These are phyloP conservation scores for Harlomillsia oculata DNA, from an alignment of 1,140 invertebrate species.

Conservation along the genomic window DNA sequence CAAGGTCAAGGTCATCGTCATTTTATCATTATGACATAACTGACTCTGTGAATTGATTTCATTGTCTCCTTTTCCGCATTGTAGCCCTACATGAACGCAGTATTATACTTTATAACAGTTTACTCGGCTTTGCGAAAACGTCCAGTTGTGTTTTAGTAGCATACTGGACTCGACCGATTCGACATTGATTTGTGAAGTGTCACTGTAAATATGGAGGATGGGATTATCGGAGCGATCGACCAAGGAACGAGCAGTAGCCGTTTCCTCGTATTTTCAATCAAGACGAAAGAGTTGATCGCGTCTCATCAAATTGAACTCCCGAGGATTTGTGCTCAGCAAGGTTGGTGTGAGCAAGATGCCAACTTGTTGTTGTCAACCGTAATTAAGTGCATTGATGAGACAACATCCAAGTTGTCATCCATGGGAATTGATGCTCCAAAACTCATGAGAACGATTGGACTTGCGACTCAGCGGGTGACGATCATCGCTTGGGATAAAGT, in stretches of 20 bases:
- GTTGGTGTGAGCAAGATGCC: conserved; percentile 93
- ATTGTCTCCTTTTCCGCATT: too few species aligned
- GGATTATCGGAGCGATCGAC: conserved; percentile 73
- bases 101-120: too few species aligned
- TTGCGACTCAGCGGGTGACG: conserved; percentile 92
- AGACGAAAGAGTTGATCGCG: conserved; percentile 63
- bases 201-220: too few species aligned
- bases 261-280: conserved; percentile 61
- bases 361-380: conserved; percentile 59
- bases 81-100: too few species aligned
- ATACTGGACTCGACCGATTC: too few species aligned
- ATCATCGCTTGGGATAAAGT: conserved; percentile 81
- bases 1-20: too few species aligned
- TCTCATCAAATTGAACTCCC: conserved; percentile 74
- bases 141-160: conserved; percentile 37
- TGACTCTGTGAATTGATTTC: too few species aligned
- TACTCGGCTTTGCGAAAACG: too few species aligned
- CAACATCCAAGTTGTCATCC: conserved; percentile 51
- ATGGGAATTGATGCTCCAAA: conserved; percentile 55
- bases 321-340: conserved; percentile 68
- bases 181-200: too few species aligned
- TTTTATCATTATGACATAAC: too few species aligned
- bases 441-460: conserved; percentile 58
- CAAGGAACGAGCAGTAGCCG: conserved; percentile 86
- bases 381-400: conserved; percentile 62